Base-by-base conservation (phyloP, 2,888 invertebrate species). In the Melanargia galathea region DNA sequence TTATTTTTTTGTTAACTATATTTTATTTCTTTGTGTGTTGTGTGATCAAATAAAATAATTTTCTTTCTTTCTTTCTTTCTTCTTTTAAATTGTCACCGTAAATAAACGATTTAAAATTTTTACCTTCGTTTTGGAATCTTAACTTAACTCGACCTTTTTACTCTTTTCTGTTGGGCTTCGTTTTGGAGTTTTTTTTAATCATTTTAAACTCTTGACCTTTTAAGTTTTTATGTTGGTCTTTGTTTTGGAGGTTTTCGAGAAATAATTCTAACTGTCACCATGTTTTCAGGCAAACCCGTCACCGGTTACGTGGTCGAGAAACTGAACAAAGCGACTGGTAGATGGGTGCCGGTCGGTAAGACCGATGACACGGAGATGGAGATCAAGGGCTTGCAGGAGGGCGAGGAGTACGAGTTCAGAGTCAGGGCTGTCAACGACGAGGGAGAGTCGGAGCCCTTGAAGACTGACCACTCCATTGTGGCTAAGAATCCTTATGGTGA, bases 401-500 rank as follows among this genome's bases (percentile, higher is more conserved):
- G 92, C 18, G 92, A 92, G 77, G 97, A 98, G 78, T 98, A 98
- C 83, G 97, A 98, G 87, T 98, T 98, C 92, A 93, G 98, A 71
- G 97, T 98, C 13, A 95, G 94, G 81, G 98, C 98, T 8, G 94
- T 98, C 67, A 98, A 98, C 77, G 98, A 98, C 70, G 98, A 98
- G 82, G 97, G 97, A 18, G 97, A 98, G 84, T 97, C 97, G 0
- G 97, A 99, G 76, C 99, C 99, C 7, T 85, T 99, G 69, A 97
- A 97, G 83, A 97, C 97, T n/a, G 97, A 97, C 60, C 93, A 94
- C 75, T 93, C 96, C 2, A 97, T 96, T 66, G 82, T 96, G 18
- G 99, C 99, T 24, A 99, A 99, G 92, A 99, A 99, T 93, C 99
- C 99, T 71, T 99, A 94, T 81, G 97, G 96, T 96, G 76, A 86